Conservation (phyloP, 2,888 invertebrate genomes). For the Acleris emargana region DNA sequence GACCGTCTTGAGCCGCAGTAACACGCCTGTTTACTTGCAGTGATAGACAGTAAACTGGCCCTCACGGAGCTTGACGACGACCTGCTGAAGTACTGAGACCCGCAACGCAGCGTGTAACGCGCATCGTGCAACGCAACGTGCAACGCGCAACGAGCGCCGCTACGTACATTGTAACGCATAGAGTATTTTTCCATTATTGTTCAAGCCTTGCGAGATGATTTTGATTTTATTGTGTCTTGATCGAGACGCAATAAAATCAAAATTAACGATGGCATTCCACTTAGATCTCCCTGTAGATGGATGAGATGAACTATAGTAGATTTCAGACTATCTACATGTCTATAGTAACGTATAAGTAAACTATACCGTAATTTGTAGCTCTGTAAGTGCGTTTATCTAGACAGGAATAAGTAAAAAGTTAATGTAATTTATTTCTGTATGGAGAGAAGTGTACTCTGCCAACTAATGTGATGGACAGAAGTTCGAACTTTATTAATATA, state of each 20-base stretch:
- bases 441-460: conserved; percentile 17
- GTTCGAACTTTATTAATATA: conserved; percentile 18
- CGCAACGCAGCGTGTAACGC: conserved; percentile 28
- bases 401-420: not conserved
- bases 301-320: conserved; percentile 11
- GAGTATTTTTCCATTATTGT: conserved; percentile 42
- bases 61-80: conserved; percentile 74
- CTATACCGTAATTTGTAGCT: conserved; percentile 1
- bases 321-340: conserved; percentile 20
- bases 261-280: conserved; percentile 22
- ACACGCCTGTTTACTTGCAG: conserved; percentile 49
- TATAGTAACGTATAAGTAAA: conserved; percentile 20
- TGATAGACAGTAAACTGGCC: conserved; percentile 80
- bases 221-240: conserved; percentile 14
- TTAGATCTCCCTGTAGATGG: conserved; percentile 13
- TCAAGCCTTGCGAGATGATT: conserved; percentile 14
- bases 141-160: conserved; percentile 6
- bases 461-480: conserved; percentile 30
- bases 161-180: conserved; percentile 18
- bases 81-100: conserved; percentile 70
- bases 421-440: conserved; percentile 3
- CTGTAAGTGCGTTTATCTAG: conserved; percentile 2
- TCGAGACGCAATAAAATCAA: conserved; percentile 10
- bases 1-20: not conserved
- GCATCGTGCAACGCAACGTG: not conserved